Conservation (phyloP, 2,888 invertebrate species). For the Sinotaia quadrata region DNA sequence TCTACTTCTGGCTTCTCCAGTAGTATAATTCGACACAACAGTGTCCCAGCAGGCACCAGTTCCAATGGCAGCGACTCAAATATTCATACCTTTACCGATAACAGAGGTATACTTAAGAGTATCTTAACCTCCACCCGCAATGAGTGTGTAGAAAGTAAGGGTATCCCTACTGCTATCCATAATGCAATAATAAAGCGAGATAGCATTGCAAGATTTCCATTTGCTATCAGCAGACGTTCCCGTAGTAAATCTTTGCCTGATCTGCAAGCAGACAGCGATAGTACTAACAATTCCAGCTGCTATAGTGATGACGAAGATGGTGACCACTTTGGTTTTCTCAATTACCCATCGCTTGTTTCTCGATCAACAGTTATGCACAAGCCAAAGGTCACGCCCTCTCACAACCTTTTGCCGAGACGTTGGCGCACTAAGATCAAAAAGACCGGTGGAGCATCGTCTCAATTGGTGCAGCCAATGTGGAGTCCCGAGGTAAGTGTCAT, state of each 20-base stretch:
- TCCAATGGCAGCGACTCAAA: neutral
- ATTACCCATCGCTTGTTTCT: slow-evolving; percentile 50
- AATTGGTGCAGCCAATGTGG: slow-evolving; percentile 78
- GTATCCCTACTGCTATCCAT: no score
- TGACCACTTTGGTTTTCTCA: slow-evolving; percentile 65
- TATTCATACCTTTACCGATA: neutral
- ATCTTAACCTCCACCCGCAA: slow-evolving; percentile 18
- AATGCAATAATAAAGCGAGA: no score
- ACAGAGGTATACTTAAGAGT: slow-evolving; percentile 12
- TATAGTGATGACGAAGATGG: slow-evolving; percentile 56
- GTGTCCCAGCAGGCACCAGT: neutral
- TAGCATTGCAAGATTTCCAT: no score
- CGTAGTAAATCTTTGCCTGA: slow-evolving; percentile 58
- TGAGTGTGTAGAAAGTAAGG: no score
- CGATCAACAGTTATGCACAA: slow-evolving; percentile 64
- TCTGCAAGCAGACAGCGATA: slow-evolving; percentile 42
- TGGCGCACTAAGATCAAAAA: slow-evolving; percentile 88
- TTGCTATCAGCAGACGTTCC: neutral
- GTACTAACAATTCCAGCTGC: slow-evolving; percentile 21
- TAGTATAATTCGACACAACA: neutral
- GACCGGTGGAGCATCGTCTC: slow-evolving; percentile 77
- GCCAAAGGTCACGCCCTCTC: slow-evolving; percentile 51
- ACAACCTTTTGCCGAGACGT: slow-evolving; percentile 76
- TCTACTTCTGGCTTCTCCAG: slow-evolving; percentile 4
- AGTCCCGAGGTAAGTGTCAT: slow-evolving; percentile 80